Base-by-base conservation (phyloP, 2,113 vertebrate genomes). In the Sciurus niger region DNA sequence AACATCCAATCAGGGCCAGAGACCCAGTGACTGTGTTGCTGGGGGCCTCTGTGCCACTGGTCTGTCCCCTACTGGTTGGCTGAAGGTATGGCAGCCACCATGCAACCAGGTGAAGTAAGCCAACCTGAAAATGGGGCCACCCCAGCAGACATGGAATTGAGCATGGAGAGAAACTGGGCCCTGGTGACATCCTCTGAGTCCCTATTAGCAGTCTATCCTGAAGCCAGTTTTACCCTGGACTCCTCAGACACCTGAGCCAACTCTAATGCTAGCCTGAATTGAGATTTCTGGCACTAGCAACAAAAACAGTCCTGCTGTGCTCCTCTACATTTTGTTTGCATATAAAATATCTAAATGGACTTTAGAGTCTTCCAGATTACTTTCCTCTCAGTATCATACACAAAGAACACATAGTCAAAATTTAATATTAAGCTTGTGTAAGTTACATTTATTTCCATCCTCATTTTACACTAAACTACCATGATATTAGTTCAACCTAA, bases 401-500 rank as follows among this genome's bases (percentile, higher is more conserved):
- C 58, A 84, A 80, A 87, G 32, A 93, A 91, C 51, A 91, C 25
- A 60, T 0, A 87, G 58, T 43, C 84, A 87, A 95, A 94, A 91
- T 32, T 55, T 91, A 95, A 37, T 96, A 94, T 72, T 89, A 85
- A 94, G 89, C 55, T 51, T 65, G 24, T 79, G 24, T 34, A 94
- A 72, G 70, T 34, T 87, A 74, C 73, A 94, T 48, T 90, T 90
- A 90, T 89, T 95, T 94, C 82, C 43, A 78, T 77, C 76, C 63
- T 82, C 40, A 65, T 86, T 97, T 94, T 78, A 83, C 89, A 96
- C 96, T 68, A 89, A 96, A 72, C 79, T 84, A 86, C 84, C 37
- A 43, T 78, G 76, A 95, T 88, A 22, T n/a, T 93, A 95, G 82
- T 95, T 95, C 89, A 96, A 78, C 79, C 87, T 95, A 95, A 65